Percentiles rank a stretch among this genome's conserved stretches.
Evolutionary conservation across 2,888 invertebrate genomes (phyloP).

Genomic region (Julus scandinavius): DNA sequence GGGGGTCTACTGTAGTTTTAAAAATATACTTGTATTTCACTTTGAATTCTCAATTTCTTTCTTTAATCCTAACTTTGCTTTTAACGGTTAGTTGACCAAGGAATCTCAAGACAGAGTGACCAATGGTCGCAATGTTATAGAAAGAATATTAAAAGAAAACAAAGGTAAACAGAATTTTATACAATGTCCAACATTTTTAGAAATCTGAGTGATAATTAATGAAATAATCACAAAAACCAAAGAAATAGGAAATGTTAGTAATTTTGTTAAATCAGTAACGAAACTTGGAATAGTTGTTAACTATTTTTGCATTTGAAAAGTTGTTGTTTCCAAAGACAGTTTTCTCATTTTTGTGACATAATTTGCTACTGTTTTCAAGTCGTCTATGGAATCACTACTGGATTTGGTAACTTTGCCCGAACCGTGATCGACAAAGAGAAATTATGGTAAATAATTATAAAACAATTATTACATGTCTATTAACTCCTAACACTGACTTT

Average conservation of each 20-base stretch:
- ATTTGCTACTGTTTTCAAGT: slow-evolving; percentile 64
- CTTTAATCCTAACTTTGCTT: background rate
- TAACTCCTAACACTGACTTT: too few species aligned
- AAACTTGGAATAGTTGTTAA: too few species aligned
- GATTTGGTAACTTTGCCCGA: slow-evolving; percentile 75
- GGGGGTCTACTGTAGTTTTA: too few species aligned
- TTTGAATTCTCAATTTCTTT: background rate
- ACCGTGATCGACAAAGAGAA: slow-evolving; percentile 71
- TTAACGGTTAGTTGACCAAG: slow-evolving; percentile 64
- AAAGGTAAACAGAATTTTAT: slow-evolving; percentile 67
- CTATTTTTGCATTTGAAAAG: too few species aligned
- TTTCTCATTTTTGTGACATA: background rate
- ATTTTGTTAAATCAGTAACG: too few species aligned
- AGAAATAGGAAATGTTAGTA: too few species aligned
- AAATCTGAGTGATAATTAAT: too few species aligned
- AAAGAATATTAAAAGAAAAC: slow-evolving; percentile 72
- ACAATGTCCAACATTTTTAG: too few species aligned
- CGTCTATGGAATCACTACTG: slow-evolving; percentile 74
- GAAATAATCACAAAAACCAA: too few species aligned
- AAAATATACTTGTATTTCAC: too few species aligned
- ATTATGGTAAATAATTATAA: slow-evolving; percentile 67
- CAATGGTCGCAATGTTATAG: slow-evolving; percentile 70
- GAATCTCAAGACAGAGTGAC: slow-evolving; percentile 70
- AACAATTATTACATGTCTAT: background rate
- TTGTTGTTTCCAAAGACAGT: too few species aligned